Conservation (phyloP, 2,888 invertebrate species). For the Ectobius pallidus region DNA sequence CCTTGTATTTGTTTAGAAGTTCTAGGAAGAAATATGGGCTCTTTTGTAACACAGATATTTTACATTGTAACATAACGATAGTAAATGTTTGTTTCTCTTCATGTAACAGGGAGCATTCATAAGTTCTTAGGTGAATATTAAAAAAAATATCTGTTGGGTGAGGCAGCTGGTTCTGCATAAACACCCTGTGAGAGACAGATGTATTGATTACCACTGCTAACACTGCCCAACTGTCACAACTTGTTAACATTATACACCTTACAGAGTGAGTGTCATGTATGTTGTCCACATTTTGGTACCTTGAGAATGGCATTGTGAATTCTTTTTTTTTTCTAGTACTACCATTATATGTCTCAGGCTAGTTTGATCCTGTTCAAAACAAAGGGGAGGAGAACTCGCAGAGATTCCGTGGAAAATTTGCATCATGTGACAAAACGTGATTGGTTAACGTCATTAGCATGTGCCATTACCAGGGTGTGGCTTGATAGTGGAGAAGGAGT, state of each 20-base stretch:
- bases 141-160: not conserved
- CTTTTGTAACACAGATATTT: conserved; percentile 2
- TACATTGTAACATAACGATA: not conserved
- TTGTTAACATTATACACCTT: conserved; percentile 4
- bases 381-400: too few species aligned
- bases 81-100: conserved; percentile 6
- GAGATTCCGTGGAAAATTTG: too few species aligned
- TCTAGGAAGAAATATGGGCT: not conserved
- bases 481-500: too few species aligned
- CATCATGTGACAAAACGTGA: too few species aligned
- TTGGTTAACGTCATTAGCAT: too few species aligned
- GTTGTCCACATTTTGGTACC: too few species aligned
- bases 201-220: not conserved
- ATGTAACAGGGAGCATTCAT: not conserved
- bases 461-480: too few species aligned
- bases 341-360: too few species aligned
- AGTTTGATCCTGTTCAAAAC: too few species aligned
- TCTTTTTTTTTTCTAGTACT: too few species aligned
- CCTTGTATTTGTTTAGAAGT: not conserved
- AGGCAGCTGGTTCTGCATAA: conserved; percentile 18
- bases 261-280: too few species aligned
- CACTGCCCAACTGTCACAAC: conserved; percentile 13
- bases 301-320: too few species aligned
- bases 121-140: not conserved
- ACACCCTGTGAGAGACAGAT: not conserved